Base-by-base conservation (phyloP, 1,140 invertebrate genomes). In the Brachionus asplanchnoidis region DNA sequence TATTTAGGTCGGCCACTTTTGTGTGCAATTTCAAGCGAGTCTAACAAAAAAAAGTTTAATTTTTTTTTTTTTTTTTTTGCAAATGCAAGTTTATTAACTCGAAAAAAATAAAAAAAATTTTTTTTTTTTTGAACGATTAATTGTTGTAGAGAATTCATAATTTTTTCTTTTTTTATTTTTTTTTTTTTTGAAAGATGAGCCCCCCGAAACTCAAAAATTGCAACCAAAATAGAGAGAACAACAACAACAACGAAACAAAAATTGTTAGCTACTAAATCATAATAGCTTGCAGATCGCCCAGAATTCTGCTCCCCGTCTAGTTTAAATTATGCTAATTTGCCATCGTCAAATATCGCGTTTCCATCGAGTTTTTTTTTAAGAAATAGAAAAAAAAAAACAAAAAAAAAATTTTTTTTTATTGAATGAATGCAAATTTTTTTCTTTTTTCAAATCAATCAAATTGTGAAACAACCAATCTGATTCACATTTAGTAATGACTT, bases 61-160 rank as follows among this genome's bases (percentile, higher is more conserved):
- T 32, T 32, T 32, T 5, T 32, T 32, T 32, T 32, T 32, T 32
- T 32, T 32, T 32, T 32, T 32, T 3, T 2, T 28, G 1, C 11
- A 11, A 68, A 68, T 32, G 32, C 65, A 56, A 56, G 65, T 68
- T 68, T 68, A 68, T 68, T 68, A 68, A 36, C 65, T 68, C 65
- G 11, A 4, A 56, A 56, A 56, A 56, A 56, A 56, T 20, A 20
- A 56, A 20, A 56, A 20, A 56, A 56, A 56, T 32, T 32, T 56
- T 56, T 20, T 68, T 32, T 68, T n/a, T 68, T 68, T 68, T 68
- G 65, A 68, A 68, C 65, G 65, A 68, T 68, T 36, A 68, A 68
- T 68, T 56, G 53, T 56, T 56, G 6, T 36, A 68, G 32, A 36
- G 32, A 36, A 68, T 32, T 32, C 65, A 68, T 68, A 68, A 68